Percentiles rank a stretch among this genome's conserved stretches.
Conservation (phyloP, 1,140 invertebrate species). For the Orussus abietinus region DNA sequence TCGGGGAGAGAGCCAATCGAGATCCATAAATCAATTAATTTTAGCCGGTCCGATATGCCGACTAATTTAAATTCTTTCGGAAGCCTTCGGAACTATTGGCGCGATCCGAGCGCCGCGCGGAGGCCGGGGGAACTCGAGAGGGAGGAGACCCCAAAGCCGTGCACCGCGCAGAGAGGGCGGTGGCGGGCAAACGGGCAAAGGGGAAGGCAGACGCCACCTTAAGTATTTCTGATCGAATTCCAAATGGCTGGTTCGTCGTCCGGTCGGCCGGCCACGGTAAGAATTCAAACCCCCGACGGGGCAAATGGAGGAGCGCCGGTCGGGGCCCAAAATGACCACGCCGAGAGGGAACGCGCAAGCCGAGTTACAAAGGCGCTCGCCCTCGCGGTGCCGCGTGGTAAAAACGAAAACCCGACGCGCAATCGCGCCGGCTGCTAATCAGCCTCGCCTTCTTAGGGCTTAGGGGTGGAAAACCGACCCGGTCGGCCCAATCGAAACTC, state of each 20-base stretch:
- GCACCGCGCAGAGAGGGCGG: conserved; percentile 3
- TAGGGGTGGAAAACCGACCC: neutral
- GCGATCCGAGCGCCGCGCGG: neutral
- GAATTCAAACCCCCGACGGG: neutral
- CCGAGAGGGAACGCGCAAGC: neutral
- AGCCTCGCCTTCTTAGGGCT: neutral
- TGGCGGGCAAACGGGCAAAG: too few relatives aligned
- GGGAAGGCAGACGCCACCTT: conserved; percentile 39
- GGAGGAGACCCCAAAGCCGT: conserved; percentile 4
- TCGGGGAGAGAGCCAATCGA: conserved; percentile 19
- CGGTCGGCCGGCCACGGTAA: conserved; percentile 1
- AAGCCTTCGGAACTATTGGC: conserved; percentile 24
- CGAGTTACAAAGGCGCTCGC: neutral
- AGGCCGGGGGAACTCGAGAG: neutral
- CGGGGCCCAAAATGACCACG: neutral
- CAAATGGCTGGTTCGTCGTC: conserved; percentile 25
- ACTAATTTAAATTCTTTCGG: conserved; percentile 52
- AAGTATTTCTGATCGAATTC: conserved; percentile 53
- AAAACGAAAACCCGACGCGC: neutral
- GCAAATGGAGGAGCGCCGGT: too few relatives aligned
- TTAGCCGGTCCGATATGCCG: conserved; percentile 48
- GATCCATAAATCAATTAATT: conserved; percentile 51
- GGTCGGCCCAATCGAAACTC: too few relatives aligned
- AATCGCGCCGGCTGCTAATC: neutral
- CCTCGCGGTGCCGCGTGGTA: neutral